Conservation (phyloP, 2,797 vertebrate genomes). For the Micropoecilia bifurca region DNA sequence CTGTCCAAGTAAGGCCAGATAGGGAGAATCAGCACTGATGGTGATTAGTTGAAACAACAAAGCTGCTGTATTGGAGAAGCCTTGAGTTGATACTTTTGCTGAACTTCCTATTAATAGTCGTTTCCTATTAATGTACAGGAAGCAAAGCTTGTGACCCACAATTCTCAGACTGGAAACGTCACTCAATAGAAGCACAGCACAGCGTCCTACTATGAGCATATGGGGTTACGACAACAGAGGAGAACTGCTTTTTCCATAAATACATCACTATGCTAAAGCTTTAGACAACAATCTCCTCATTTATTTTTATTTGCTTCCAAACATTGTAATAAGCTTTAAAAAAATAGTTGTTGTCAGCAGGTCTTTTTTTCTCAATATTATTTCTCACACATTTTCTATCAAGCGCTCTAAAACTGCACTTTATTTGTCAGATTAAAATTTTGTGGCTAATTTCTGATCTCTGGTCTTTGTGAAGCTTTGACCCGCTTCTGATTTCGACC, state of each 20-base stretch:
- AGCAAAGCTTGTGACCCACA: constrained; percentile 67
- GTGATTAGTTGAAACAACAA: constrained; percentile 31
- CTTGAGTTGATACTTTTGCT: constrained; percentile 50
- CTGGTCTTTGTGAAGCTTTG: background rate
- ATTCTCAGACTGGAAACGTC: constrained; percentile 67
- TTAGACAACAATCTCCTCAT: background rate
- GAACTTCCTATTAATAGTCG: constrained; percentile 71
- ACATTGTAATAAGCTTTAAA: background rate
- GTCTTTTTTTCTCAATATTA: background rate
- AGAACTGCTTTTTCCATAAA: background rate
- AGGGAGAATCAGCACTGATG: constrained; percentile 27
- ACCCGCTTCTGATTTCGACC: background rate
- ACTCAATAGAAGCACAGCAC: constrained; percentile 33
- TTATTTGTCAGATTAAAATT: background rate
- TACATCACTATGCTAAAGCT: background rate
- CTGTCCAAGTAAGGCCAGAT: constrained; percentile 27
- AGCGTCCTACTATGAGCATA: constrained; percentile 6
- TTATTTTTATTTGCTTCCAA: background rate
- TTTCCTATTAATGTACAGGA: constrained; percentile 64
- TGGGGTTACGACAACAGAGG: constrained; percentile 9
- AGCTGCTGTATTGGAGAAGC: constrained; percentile 41
- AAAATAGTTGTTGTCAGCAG: background rate
- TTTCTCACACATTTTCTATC: background rate
- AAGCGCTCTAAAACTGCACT: background rate
- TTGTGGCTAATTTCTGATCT: background rate